Base-by-base conservation (phyloP, 2,888 invertebrate genomes). In the Ochropacha duplaris region DNA sequence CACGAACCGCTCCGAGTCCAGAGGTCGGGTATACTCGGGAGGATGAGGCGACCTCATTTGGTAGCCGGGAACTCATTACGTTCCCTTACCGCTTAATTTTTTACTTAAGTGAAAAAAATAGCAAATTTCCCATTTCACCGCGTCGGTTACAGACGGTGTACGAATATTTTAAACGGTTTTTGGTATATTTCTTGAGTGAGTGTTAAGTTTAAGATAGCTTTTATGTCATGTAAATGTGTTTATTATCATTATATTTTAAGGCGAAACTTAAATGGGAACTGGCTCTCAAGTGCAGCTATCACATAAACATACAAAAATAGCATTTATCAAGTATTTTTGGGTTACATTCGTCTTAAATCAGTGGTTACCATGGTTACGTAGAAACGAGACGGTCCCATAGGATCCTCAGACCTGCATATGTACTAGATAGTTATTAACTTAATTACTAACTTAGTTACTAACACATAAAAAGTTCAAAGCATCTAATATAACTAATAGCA, bases 11-110 rank as follows among this genome's bases (percentile, higher is more conserved):
- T 65, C 73, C 36, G 36, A 68, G 68, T 51, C 8, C n/a, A 39
- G 31, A 58, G 36, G 59, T 56, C 57, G 26, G 31, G 39, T 3
- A 58, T 63, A 52, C 57, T 54, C 51, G 62, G 36, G 65, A 62
- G 58, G 64, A 61, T 65, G 64, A 55, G 52, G 58, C 71, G 74
- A 76, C 76, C 79, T 76, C 77, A 70, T 78, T 78, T 68, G 59
- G 69, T 62, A 56, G 68, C 64, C 59, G 74, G 65, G 67, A 72
- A 76, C 80, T 84, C 83, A 81, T 82, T 82, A 80, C 74, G 69
- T 76, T 71, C 69, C 69, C 72, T 74, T 75, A 72, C 72, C 69
- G 83, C 78, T 84, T 82, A 83, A 83, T 84, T 82, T 83, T 84
- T 72, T 74, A 83, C 76, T 79, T 79, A 74, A 83, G 73, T 81